Percentiles rank a stretch among this genome's conserved stretches.
Conservation (phyloP, 2,113 vertebrate species). For the Terrapene triunguis region DNA sequence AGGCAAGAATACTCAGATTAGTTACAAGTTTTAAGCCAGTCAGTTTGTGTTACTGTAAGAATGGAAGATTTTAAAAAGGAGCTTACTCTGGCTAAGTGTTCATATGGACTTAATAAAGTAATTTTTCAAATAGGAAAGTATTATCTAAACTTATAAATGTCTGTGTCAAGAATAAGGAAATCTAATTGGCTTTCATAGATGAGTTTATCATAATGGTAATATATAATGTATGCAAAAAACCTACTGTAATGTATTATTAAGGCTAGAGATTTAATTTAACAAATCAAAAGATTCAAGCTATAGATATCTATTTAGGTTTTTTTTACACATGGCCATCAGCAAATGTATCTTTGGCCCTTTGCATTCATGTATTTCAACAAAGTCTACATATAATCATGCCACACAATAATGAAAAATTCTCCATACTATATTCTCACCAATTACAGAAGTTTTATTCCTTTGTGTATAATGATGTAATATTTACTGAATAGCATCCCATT, state of each 20-base stretch:
- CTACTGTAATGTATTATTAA: not conserved
- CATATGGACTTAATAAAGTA: not conserved
- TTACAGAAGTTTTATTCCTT: not conserved
- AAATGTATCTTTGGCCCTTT: not conserved
- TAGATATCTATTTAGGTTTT: not conserved
- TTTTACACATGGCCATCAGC: not conserved
- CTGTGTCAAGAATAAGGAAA: not conserved
- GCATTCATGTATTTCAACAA: not conserved
- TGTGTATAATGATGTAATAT: not conserved
- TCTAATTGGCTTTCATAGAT: not conserved
- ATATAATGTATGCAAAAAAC: not conserved
- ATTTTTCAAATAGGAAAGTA: not conserved
- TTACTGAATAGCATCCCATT: not conserved
- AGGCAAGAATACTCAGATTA: not conserved
- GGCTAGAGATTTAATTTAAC: not conserved
- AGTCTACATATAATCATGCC: not conserved
- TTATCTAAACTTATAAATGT: not conserved
- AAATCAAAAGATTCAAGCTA: not conserved
- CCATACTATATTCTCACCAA: not conserved
- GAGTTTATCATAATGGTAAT: not conserved
- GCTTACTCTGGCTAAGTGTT: not conserved
- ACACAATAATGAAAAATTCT: not conserved
- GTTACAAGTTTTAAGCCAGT: not conserved
- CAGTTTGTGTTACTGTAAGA: not conserved
- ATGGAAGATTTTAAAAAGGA: not conserved